A percentile compares a stretch with the other conserved stretches of the same genome.
Conservation (phyloP, 2,888 invertebrate species). For the Latrodectus elegans region DNA sequence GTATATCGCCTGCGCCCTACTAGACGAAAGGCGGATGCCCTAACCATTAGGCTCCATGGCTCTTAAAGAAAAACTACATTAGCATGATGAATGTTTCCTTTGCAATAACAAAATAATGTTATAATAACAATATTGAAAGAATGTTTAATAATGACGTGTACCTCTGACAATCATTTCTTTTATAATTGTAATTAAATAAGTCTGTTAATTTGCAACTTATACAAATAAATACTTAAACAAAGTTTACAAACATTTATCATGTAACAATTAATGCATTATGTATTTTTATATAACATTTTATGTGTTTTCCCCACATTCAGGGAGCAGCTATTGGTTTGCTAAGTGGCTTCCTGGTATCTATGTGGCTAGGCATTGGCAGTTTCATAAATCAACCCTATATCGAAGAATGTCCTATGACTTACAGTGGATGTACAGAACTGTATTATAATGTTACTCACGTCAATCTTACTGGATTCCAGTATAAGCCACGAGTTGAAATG, state of each 20-base stretch:
- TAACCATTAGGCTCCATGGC: no score
- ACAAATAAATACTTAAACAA: no score
- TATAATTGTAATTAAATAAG: no score
- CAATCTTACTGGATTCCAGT: slow-evolving; percentile 14
- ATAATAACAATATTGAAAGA: no score
- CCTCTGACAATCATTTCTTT: no score
- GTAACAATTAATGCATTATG: background rate
- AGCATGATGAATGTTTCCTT: no score
- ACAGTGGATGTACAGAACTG: slow-evolving; percentile 72
- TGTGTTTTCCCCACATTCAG: slow-evolving; percentile 72
- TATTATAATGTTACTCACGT: slow-evolving; percentile 45
- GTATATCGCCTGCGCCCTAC: no score
- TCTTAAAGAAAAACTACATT: no score
- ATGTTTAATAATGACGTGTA: no score
- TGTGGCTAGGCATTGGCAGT: slow-evolving; percentile 74
- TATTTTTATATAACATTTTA: background rate
- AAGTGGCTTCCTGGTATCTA: slow-evolving; percentile 65
- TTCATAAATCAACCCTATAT: slow-evolving; percentile 68
- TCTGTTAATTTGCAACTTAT: no score
- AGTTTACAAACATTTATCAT: background rate
- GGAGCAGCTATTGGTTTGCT: slow-evolving; percentile 75
- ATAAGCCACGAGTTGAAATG: background rate
- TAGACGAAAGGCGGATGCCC: no score
- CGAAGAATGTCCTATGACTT: slow-evolving; percentile 72
- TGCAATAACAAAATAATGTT: no score